Conservation (phyloP, 2,888 invertebrate genomes). For the Girardia tigrina region DNA sequence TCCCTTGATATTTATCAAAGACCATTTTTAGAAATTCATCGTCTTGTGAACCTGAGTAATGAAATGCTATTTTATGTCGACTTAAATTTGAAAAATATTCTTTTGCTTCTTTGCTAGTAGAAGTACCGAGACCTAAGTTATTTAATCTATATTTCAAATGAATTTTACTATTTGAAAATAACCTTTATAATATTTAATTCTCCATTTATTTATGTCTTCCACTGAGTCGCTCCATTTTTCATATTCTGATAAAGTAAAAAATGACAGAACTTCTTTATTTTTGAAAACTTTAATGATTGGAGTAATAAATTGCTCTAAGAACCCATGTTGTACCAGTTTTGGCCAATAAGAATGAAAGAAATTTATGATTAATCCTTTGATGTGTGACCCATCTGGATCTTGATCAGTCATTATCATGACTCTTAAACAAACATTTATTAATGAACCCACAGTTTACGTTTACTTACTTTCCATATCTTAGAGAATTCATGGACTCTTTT, state of each 20-base stretch:
- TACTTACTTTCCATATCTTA: conserved; percentile 65
- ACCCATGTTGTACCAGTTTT: conserved; percentile 63
- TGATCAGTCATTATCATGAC: conserved; percentile 98
- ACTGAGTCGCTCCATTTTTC: conserved; percentile 87
- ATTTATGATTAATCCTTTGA: conserved; percentile 91
- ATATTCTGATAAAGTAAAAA: conserved; percentile 92
- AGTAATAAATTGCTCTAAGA: conserved; percentile 91
- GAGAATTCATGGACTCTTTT: conserved; percentile 58
- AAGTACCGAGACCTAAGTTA: conserved; percentile 99
- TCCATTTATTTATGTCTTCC: conserved; percentile 73
- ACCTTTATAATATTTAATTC: conserved; percentile 99
- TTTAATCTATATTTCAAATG: conserved; percentile 98
- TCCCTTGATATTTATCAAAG: conserved; percentile 81
- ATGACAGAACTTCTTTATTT: conserved; percentile 64
- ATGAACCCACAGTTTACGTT: conserved; percentile 97
- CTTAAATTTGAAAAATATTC: conserved; percentile 93
- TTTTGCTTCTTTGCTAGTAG: conserved; percentile 90
- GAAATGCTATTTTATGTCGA: conserved; percentile 74
- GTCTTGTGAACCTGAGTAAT: conserved; percentile 70
- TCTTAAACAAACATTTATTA: conserved; percentile 50
- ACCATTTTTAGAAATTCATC: conserved; percentile 85
- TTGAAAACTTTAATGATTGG: conserved; percentile 89
- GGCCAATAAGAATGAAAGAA: conserved; percentile 99
- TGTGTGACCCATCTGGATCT: conserved; percentile 92
- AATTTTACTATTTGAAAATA: conserved; percentile 57